These are phyloP conservation scores for Columba janthina DNA, from an alignment of 2,113 vertebrate species.

Conservation along the genomic window DNA sequence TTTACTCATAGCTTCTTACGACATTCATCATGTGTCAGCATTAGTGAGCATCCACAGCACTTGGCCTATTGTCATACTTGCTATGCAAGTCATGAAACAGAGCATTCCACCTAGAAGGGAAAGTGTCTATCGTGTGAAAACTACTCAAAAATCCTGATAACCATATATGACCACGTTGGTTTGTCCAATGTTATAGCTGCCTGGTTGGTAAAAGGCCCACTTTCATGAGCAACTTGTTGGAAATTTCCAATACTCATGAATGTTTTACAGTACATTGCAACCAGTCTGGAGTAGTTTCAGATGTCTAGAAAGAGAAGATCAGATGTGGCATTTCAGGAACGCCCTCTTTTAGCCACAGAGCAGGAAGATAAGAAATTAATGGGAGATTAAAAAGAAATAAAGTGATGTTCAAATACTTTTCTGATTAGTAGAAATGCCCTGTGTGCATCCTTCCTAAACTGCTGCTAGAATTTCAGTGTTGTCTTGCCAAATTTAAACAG, in stretches of 20 bases:
- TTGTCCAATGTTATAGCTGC: background rate
- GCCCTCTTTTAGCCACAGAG: background rate
- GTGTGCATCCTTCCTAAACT: background rate
- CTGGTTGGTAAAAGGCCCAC: background rate
- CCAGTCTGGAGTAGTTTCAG: background rate
- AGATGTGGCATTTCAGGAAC: background rate
- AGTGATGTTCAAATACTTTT: background rate
- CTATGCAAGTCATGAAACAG: background rate
- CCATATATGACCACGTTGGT: background rate
- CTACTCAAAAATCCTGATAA: background rate
- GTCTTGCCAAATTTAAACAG: background rate
- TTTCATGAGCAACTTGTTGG: background rate
- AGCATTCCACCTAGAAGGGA: background rate
- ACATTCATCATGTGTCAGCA: fast-evolving
- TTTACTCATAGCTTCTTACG: background rate
- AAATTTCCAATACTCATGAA: background rate
- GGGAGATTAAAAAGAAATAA: background rate
- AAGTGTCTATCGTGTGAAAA: background rate
- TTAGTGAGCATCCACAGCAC: fast-evolving
- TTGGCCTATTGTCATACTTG: fast-evolving
- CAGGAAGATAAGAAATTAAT: background rate
- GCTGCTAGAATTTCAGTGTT: background rate
- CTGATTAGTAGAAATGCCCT: background rate
- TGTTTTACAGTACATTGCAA: background rate
- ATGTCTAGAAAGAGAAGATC: background rate